Conservation (phyloP, 2,797 vertebrate species). For the Tragelaphus oryx region DNA sequence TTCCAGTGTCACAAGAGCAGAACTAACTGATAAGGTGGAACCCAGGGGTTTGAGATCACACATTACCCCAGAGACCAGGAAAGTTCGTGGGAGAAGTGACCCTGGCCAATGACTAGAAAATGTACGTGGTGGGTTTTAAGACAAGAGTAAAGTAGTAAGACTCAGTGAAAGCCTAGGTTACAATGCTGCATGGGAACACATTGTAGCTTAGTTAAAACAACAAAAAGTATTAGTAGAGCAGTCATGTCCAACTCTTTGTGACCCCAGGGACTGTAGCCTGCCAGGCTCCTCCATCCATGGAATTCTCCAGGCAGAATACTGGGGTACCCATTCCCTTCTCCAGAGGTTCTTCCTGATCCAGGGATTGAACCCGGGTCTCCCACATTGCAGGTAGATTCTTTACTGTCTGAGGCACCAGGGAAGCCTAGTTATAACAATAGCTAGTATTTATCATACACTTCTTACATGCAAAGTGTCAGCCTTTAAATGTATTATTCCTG, state of each 20-base stretch:
- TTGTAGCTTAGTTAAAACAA: neutral
- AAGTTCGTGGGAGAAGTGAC: neutral
- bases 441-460: neutral
- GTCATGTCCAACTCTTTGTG: neutral
- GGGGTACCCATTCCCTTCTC: neutral
- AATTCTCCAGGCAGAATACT: neutral
- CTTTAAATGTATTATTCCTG: neutral
- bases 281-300: neutral
- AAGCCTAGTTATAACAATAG: neutral
- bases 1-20: neutral
- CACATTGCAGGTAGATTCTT: neutral
- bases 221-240: neutral
- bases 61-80: neutral
- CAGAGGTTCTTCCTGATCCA: neutral
- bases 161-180: neutral
- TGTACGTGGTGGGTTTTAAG: neutral
- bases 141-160: neutral
- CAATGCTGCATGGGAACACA: neutral
- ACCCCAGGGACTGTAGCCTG: neutral
- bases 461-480: neutral
- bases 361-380: neutral
- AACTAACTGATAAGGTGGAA: neutral
- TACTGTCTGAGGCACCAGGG: neutral
- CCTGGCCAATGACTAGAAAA: neutral
- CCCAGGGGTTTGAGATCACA: neutral